A percentile compares a stretch with the other conserved stretches of the same genome.
Evolutionary conservation across 2,113 vertebrate species (phyloP).

Genomic region (Pygoscelis adeliae): DNA sequence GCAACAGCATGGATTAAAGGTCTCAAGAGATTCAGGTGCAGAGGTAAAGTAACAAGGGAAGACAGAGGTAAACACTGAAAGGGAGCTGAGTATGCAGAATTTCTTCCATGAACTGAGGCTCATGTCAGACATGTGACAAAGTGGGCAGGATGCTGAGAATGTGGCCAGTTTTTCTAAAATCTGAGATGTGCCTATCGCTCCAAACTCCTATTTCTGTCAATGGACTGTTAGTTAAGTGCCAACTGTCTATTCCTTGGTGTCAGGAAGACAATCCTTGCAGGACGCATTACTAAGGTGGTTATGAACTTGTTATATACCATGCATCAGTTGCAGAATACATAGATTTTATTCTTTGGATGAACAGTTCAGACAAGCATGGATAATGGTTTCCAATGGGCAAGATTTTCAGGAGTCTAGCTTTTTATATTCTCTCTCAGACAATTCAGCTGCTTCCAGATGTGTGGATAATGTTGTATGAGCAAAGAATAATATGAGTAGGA

Average conservation of each 20-base stretch:
- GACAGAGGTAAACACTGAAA: not conserved
- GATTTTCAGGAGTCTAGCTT: not conserved
- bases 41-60: not conserved
- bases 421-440: not conserved
- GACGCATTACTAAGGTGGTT: slow-evolving; percentile 55
- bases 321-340: not conserved
- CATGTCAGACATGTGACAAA: not conserved
- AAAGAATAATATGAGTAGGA: not conserved
- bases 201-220: not conserved
- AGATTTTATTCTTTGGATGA: not conserved
- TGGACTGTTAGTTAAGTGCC: not conserved
- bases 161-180: not conserved
- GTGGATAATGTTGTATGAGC: not conserved
- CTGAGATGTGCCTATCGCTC: not conserved
- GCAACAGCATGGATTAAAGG: not conserved
- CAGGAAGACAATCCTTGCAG: not conserved
- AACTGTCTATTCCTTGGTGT: not conserved
- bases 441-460: not conserved
- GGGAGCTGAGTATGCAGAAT: not conserved
- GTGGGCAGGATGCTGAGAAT: not conserved
- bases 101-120: not conserved
- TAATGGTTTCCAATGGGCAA: not conserved
- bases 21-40: not conserved
- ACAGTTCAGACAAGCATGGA: not conserved
- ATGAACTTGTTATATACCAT: slow-evolving; percentile 22